A percentile compares a stretch with the other conserved stretches of the same genome.
Conservation (phyloP, 2,888 invertebrate genomes). For the Dinocampus coccinellae region DNA sequence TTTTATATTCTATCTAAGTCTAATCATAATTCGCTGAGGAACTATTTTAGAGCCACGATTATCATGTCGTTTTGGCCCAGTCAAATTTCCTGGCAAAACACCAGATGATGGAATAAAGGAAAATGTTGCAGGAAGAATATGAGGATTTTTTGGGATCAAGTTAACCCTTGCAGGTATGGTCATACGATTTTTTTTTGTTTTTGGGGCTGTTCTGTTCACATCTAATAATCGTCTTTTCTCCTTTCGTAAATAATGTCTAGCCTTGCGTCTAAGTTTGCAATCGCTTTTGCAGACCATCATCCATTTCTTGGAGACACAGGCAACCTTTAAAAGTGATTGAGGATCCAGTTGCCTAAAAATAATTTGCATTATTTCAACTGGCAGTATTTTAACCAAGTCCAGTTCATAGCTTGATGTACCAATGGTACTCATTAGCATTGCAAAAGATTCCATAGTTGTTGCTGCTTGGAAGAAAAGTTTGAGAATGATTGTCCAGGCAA, state of each 20-base stretch:
- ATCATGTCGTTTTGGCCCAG: background rate
- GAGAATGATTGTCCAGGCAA: background rate
- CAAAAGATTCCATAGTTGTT: slow-evolving; percentile 1
- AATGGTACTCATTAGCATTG: background rate
- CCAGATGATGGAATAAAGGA: background rate
- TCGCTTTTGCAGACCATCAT: background rate
- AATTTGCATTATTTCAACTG: background rate
- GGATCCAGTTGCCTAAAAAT: background rate
- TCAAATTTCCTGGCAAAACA: background rate
- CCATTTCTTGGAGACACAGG: background rate
- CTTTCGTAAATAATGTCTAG: background rate
- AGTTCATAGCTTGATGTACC: background rate
- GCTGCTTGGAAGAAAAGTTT: background rate
- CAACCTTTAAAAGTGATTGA: background rate
- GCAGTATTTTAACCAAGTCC: background rate
- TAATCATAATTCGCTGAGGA: background rate
- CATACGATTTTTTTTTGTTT: background rate
- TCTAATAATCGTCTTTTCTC: background rate
- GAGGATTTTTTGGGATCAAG: background rate
- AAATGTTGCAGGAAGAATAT: background rate
- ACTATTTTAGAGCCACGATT: background rate
- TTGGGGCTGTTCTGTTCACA: background rate
- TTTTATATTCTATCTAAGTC: background rate
- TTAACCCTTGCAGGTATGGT: background rate
- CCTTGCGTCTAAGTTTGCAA: background rate